phyloP scores from a whole-genome alignment of 2,797 vertebrate species.

The Muscicapa striata region DNA sequence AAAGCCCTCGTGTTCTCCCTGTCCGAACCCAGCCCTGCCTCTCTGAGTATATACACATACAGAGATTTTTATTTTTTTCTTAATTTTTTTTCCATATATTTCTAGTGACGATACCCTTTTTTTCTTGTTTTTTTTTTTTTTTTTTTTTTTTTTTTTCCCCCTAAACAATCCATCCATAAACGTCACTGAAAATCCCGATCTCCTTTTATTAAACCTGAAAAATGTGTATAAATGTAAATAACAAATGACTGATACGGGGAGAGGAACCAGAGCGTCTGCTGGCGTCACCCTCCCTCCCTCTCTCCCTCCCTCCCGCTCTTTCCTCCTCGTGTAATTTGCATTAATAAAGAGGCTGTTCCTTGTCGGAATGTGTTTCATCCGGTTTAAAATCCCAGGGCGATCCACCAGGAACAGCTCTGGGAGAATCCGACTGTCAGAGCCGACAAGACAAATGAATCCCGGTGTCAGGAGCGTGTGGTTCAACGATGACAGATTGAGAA shows the following conservation, averaged over 20 bases:
- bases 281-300: constrained; percentile 79
- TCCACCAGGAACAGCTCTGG: constrained; percentile 92
- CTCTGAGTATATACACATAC: background rate
- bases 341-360: constrained; percentile 99
- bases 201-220: constrained; percentile 88
- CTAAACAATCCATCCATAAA: constrained; percentile 78
- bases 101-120: constrained; percentile 24
- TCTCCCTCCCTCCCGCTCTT: constrained; percentile 71
- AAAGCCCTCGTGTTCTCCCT: background rate
- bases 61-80: background rate
- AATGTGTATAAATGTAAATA: constrained; percentile 85
- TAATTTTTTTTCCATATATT: constrained; percentile 35
- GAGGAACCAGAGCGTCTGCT: constrained; percentile 85
- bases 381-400: constrained; percentile 96
- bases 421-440: constrained; percentile 98
- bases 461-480: constrained; percentile 94
- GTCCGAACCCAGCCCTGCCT: background rate
- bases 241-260: constrained; percentile 86
- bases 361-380: constrained; percentile 99
- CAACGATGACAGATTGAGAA: constrained; percentile 98
- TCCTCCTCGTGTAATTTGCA: constrained; percentile 97
- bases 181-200: constrained; percentile 78
- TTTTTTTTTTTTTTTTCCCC: background rate
- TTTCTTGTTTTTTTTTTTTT: background rate
- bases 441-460: constrained; percentile 99